Base-by-base conservation (phyloP, 2,888 invertebrate genomes). In the Andrena hattorfiana region DNA sequence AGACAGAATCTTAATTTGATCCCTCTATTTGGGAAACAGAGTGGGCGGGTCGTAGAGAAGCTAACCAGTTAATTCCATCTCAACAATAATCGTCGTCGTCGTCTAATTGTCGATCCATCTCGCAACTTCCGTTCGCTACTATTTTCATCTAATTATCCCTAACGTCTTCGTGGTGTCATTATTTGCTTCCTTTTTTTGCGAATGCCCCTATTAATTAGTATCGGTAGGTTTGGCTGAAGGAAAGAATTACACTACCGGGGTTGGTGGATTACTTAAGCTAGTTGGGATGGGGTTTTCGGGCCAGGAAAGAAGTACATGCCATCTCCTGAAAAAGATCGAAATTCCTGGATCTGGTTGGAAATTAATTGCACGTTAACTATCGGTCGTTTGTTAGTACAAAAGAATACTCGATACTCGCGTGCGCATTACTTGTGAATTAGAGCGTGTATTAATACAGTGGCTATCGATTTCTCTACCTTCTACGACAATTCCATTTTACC, bases 291-390 rank as follows among this genome's bases (percentile, higher is more conserved):
- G 69, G 63, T 5, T 26, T 26, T n/a, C 28, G n/a, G 48, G 16
- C 66, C 49, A 81, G 78, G 85, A 85, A 89, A 91, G 91, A 90
- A 87, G 85, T 89, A 91, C 92, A 93, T 93, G 93, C 93, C 92
- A 91, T 90, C 81, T 89, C 91, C 92, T 92, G 93, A 93, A 93
- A 93, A 93, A 94, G 93, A 90, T 91, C 92, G 93, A 93, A 93
- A 92, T 92, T 91, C 91, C 78, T 89, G 85, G 89, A 86, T 85
- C 80, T 87, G 87, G 83, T 88, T 42, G 84, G 80, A 76, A 87
- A 89, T 87, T 85, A 85, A 87, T 87, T 81, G 78, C 81, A 76
- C 84, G 48, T 83, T 56, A 56, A 23, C 23, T 23, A 56, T 69
- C 70, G 85, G 68, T 80, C 68, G 64, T 66, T 87, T 88, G 92